A percentile compares a stretch with the other conserved stretches of the same genome.
These are phyloP conservation scores for Lithophane semibrunnea DNA, from an alignment of 2,888 invertebrate genomes.

Conservation along the genomic window DNA sequence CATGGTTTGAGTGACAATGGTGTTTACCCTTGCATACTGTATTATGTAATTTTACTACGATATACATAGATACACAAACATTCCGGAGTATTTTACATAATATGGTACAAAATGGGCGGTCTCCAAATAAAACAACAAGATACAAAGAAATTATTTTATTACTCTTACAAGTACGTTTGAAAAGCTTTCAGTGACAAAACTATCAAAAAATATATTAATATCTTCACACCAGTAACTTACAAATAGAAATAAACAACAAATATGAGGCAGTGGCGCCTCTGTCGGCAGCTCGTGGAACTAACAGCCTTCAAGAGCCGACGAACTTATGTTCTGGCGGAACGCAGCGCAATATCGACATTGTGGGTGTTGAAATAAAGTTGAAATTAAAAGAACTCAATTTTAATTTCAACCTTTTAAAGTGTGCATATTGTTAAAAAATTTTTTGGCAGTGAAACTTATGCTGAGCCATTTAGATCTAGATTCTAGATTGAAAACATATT, in stretches of 20 bases:
- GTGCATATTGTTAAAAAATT: neutral
- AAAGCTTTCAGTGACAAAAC: neutral
- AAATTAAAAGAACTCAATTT: neutral
- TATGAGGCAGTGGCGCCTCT: slow-evolving; percentile 15
- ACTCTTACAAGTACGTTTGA: slow-evolving; percentile 5
- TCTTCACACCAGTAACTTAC: neutral
- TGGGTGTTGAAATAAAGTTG: neutral
- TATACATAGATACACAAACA: too few species aligned
- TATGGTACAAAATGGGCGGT: neutral
- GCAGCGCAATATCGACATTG: neutral
- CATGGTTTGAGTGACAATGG: too few species aligned
- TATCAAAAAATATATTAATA: neutral
- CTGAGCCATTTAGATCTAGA: neutral
- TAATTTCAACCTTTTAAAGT: neutral
- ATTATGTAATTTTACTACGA: too few species aligned
- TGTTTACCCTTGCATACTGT: too few species aligned
- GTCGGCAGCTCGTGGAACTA: slow-evolving; percentile 14
- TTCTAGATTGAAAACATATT: neutral
- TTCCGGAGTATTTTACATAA: too few species aligned
- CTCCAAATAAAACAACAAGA: slow-evolving; percentile 30
- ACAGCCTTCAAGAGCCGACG: neutral
- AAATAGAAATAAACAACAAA: neutral
- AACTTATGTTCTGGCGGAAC: neutral
- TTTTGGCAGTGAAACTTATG: neutral
- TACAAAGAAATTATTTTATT: slow-evolving; percentile 38